These are phyloP conservation scores for Drosophila neutralis DNA, from an alignment of 2,888 invertebrate genomes.

Conservation along the genomic window DNA sequence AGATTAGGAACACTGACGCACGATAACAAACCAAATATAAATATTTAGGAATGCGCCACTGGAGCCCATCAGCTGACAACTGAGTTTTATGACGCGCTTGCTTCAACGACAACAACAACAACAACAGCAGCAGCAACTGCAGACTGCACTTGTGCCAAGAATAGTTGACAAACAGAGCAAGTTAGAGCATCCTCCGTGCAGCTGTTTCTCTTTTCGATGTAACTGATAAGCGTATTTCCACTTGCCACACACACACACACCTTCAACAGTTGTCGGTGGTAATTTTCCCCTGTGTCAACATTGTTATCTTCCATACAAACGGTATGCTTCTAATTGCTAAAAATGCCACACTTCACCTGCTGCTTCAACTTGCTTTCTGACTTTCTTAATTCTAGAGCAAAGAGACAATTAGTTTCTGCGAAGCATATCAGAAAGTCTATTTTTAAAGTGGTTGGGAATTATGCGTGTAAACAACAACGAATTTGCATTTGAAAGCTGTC, in stretches of 20 bases:
- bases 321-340: not conserved
- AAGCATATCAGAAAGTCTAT: not conserved
- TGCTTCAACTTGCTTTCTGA: not conserved
- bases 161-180: not conserved
- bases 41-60: constrained; percentile 33
- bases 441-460: not conserved
- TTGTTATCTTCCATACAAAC: not conserved
- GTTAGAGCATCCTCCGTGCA: not conserved
- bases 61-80: constrained; percentile 28
- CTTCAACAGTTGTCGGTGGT: not conserved
- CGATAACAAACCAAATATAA: constrained; percentile 27
- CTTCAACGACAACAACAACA: not conserved
- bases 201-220: not conserved
- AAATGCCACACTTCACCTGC: not conserved
- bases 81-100: constrained; percentile 7
- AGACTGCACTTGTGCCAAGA: constrained; percentile 1
- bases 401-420: not conserved
- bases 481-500: not conserved
- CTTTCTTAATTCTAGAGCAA: not conserved
- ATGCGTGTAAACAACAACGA: not conserved
- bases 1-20: constrained; percentile 32
- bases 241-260: not conserved
- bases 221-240: constrained; percentile 1
- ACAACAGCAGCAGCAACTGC: not conserved
- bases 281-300: not conserved